Evolutionary conservation across 2,797 vertebrate genomes (phyloP), one percentile per base, ranked within the genome.

Genomic region (Chiloscyllium punctatum): DNA sequence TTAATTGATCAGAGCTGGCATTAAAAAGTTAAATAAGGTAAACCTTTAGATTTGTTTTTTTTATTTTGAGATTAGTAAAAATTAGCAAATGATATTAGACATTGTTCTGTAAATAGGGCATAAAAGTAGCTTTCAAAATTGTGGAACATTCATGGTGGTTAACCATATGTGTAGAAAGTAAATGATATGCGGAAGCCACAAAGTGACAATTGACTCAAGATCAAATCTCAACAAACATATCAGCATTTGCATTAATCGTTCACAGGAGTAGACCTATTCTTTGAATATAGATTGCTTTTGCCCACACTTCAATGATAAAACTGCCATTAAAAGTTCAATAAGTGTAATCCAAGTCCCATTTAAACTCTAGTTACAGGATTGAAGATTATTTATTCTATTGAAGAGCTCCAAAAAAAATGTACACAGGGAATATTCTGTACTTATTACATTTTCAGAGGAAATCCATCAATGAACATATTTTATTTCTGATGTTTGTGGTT

Each of bases 321-420:
- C n/a, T 25, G 42, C 68, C 66, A 92, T 68, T 53, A 27, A 92
- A 69, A 68, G 21, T 42, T 23, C 37, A 6, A 18, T 21, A 84
- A 84, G 84, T 84, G 42, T 92, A 69, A 92, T 42, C 66, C 62
- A 92, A 92, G 42, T 37, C 66, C 42, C 33, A 91, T 23, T 62
- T 7, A 0, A 69, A 90, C 23, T 92, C 37, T 18, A 69, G n/a
- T 68, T 69, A n/a, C 33, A 16, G 30, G n/a, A 42, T 21, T 92
- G 69, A 92, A 92, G 90, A 68, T 68, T 69, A n/a, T 42, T 92
- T 66, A 92, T 68, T 92, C 90, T 27, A n/a, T 3, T 92, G 66
- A 37, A 92, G 30, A 62, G 53, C 27, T 90, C 30, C 53, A 57
- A 6, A 11, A 66, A 16, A 90, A 16, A 30, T 42, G 7, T 25